These are phyloP conservation scores for Pentalonia nigronervosa DNA, from an alignment of 1,140 invertebrate genomes.

Conservation along the genomic window DNA sequence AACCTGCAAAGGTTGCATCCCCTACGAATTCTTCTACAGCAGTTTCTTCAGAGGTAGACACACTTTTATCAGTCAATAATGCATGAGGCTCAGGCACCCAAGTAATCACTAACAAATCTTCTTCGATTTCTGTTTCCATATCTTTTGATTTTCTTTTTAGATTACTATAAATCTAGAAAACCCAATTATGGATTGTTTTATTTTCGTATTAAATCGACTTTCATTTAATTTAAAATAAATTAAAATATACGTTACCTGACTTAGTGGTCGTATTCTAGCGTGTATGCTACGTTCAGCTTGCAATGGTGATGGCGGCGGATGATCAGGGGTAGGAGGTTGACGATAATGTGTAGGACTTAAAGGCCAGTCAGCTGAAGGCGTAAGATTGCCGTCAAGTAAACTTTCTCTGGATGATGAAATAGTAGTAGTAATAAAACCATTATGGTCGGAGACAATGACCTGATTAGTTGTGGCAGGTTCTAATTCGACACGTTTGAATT, in stretches of 20 bases:
- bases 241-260: slow-evolving; percentile 73
- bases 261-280: slow-evolving; percentile 86
- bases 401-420: slow-evolving; percentile 74
- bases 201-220: neutral
- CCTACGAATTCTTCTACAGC: slow-evolving; percentile 82
- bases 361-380: slow-evolving; percentile 63
- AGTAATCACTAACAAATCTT: slow-evolving; percentile 71
- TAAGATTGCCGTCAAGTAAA: slow-evolving; percentile 68
- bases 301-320: slow-evolving; percentile 89
- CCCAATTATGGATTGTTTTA: neutral
- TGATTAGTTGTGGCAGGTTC: slow-evolving; percentile 60
- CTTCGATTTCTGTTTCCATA: slow-evolving; percentile 79
- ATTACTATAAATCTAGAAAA: slow-evolving; percentile 71
- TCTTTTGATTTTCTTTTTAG: slow-evolving; percentile 77
- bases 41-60: slow-evolving; percentile 81
- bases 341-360: slow-evolving; percentile 86
- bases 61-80: slow-evolving; percentile 78
- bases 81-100: slow-evolving; percentile 72
- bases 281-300: slow-evolving; percentile 90
- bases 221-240: neutral
- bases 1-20: slow-evolving; percentile 87
- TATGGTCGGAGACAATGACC: slow-evolving; percentile 64
- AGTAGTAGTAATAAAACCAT: slow-evolving; percentile 64
- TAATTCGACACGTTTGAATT: slow-evolving; percentile 65
- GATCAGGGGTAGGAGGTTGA: slow-evolving; percentile 92